Evolutionary conservation across 2,888 invertebrate genomes (phyloP).

Genomic region (Polymixis lichenea): DNA sequence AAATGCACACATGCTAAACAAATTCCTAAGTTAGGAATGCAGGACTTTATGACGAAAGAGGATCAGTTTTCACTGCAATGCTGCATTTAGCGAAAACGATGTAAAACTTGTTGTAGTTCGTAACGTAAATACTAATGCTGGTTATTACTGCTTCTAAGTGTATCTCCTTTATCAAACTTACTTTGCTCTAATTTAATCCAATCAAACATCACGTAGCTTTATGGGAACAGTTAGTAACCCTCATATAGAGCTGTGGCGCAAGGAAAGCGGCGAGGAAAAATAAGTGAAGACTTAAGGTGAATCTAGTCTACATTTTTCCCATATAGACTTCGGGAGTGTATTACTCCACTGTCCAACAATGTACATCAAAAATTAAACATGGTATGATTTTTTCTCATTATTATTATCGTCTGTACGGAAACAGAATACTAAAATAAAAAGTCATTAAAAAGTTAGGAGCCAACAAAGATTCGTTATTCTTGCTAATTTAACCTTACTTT

Average conservation of each 20-base stretch:
- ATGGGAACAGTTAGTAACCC: background rate
- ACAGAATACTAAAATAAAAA: too few relatives aligned
- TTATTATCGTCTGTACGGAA: too few relatives aligned
- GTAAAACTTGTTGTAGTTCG: background rate
- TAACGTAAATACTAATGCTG: background rate
- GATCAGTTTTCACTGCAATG: constrained; percentile 18
- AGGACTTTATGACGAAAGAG: background rate
- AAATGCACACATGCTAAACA: constrained; percentile 5
- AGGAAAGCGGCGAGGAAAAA: background rate
- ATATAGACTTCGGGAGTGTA: too few relatives aligned
- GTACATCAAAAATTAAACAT: too few relatives aligned
- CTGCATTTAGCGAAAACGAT: background rate
- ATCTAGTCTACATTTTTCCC: too few relatives aligned
- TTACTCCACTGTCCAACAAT: too few relatives aligned
- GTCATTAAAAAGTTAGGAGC: too few relatives aligned
- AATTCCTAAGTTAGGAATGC: constrained; percentile 10
- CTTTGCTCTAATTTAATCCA: background rate
- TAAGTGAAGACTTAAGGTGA: background rate
- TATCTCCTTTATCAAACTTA: background rate
- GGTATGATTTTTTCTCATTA: too few relatives aligned
- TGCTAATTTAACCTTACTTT: too few relatives aligned
- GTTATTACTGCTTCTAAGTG: background rate
- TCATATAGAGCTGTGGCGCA: background rate
- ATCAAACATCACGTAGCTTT: background rate
- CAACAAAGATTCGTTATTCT: too few relatives aligned